Percentiles rank a stretch among this genome's conserved stretches.
Conservation (phyloP, 2,797 vertebrate genomes). For the Varecia variegata region DNA sequence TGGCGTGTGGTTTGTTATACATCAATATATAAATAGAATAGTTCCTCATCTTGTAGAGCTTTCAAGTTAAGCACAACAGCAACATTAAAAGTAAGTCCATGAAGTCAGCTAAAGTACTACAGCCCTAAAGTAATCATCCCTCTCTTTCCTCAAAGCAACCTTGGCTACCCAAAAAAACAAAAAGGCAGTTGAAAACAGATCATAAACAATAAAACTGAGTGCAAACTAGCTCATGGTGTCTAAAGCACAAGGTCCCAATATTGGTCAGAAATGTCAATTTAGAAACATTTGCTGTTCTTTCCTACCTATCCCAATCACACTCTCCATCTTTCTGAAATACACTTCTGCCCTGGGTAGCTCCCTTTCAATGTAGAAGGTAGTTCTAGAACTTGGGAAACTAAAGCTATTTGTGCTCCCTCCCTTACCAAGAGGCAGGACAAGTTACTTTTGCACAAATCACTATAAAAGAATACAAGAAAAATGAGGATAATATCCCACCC, state of each 20-base stretch:
- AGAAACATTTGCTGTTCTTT: neutral
- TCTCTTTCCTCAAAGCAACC: neutral
- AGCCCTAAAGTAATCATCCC: neutral
- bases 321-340: neutral
- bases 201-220: neutral
- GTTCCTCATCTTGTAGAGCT: neutral
- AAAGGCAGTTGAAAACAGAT: slow-evolving; percentile 17
- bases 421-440: neutral
- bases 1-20: neutral
- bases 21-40: neutral
- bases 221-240: neutral
- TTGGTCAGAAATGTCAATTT: neutral
- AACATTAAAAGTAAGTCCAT: neutral
- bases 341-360: neutral
- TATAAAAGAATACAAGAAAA: neutral
- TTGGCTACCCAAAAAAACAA: neutral
- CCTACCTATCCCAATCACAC: neutral
- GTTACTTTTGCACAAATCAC: neutral
- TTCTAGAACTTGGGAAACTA: slow-evolving; percentile 1
- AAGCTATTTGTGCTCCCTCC: neutral
- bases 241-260: neutral
- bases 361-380: neutral
- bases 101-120: neutral
- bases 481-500: neutral
- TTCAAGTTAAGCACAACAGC: neutral